Base-by-base conservation (phyloP, 1,140 invertebrate genomes). In the Drosophila biarmipes region DNA sequence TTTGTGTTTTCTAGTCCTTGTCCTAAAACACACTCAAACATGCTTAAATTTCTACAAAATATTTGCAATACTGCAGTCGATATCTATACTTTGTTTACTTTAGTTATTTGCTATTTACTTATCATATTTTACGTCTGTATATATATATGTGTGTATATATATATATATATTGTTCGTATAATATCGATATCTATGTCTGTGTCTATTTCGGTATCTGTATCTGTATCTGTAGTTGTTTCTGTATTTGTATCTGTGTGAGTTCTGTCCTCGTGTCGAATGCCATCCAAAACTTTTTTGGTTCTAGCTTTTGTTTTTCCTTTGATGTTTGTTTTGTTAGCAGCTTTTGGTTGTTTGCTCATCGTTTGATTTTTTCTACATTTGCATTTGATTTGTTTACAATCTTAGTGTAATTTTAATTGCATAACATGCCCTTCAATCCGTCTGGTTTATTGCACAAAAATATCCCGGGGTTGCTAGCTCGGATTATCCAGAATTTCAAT, bases 21-120 rank as follows among this genome's bases (percentile, higher is more conserved):
- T 76, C 58, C 58, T 72, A 66, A 86, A 78, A 87, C 78, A 87
- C 82, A 87, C 73, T 73, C 69, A 84, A 91, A 90, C 86, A 84
- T 87, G 73, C 90, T 91, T 91, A 91, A 91, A 91, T 84, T 80
- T 90, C 90, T 91, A 91, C 90, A 91, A 91, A 91, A 91, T 91
- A 91, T 87, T 91, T 91, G 90, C 90, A 91, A 85, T 91, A 90
- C 90, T 91, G 90, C 90, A 91, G 90, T 91, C 90, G 90, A 87
- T 90, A 90, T 90, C 78, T 89, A 80, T 89, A 68, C 67, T 90
- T 90, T 84, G 73, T 89, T 89, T 84, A 87, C 64, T 69, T 89
- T 78, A 68, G 53, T 78, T 87, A 84, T 89, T 89, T 79, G 72
- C 84, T 89, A 84, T 84, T 84, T 72, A 80, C 80, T 89, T 89